Evolutionary conservation across 2,113 vertebrate species (phyloP).

Genomic region (Ceratotherium simum): DNA sequence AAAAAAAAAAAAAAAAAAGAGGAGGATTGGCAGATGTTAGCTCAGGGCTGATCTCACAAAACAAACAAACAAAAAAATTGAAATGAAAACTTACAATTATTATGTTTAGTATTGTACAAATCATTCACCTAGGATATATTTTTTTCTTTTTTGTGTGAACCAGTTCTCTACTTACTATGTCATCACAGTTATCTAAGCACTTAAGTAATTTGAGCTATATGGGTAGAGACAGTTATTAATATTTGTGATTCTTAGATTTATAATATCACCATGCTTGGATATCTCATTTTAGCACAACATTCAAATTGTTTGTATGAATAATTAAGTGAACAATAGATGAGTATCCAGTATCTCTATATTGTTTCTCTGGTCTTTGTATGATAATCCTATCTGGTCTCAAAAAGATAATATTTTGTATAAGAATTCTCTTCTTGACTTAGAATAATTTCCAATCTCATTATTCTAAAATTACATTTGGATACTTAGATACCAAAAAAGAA

Average conservation of each 20-base stretch:
- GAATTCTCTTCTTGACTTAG: constrained; percentile 66
- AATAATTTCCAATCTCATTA: constrained; percentile 70
- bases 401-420: constrained; percentile 78
- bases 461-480: constrained; percentile 60
- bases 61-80: too few species aligned
- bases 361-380: constrained; percentile 26
- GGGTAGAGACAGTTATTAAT: constrained; percentile 69
- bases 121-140: background rate
- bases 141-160: constrained; percentile 48
- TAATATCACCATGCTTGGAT: constrained; percentile 53
- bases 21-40: too few species aligned
- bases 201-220: constrained; percentile 65
- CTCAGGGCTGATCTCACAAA: too few species aligned
- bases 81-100: background rate
- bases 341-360: background rate
- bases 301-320: constrained; percentile 70
- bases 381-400: constrained; percentile 67
- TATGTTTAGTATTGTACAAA: background rate
- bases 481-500: constrained; percentile 10
- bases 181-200: constrained; percentile 31
- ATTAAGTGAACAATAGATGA: constrained; percentile 73
- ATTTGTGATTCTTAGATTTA: constrained; percentile 53
- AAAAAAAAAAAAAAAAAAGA: too few species aligned
- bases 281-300: constrained; percentile 65
- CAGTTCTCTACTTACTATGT: constrained; percentile 16